Evolutionary conservation across 2,888 invertebrate species (phyloP), one percentile per base, ranked within the genome.

Genomic region (Anticlea derivata): DNA sequence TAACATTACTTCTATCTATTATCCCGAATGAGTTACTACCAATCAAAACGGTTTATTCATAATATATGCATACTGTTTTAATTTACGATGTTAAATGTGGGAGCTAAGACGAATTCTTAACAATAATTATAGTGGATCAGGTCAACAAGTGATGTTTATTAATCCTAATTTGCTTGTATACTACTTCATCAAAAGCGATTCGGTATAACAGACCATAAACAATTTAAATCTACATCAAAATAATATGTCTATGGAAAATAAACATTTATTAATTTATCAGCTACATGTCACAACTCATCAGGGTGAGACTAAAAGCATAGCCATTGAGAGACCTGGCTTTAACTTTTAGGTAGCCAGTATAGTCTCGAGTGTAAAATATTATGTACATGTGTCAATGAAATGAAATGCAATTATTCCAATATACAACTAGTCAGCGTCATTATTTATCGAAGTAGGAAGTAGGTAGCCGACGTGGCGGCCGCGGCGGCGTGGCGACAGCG

Each of bases 391-490:
- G 76, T 80, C 73, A 75, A 78, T 59, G 52, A 61, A 60, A 69
- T 68, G 77, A 83, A 81, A 82, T 82, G 86, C 83, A 83, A 78
- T 78, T 75, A 75, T 48, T 55, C 39, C 59, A 61, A 53, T 76
- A 73, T 80, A 78, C 69, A 74, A 78, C 73, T 78, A 80, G 77
- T 80, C 75, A 75, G 79, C 73, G 70, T 73, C 67, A 63, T 65
- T 66, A 68, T 63, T 50, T 61, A 61, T 55, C 58, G 17, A 54
- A 55, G 58, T 56, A 59, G 57, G 56, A 49, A 62, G 55, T 49
- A n/a, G n/a, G 44, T 59, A 43, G 52, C 49, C 43, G 53, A 34
- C 17, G 17, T 17, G 17, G 17, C 17, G 24, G 24, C n/a, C 29
- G 50, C 34, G 47, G 60, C 43, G 51, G 47, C n/a, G n/a, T n/a